Percentiles rank a stretch among this genome's conserved stretches.
Conservation (phyloP, 1,140 invertebrate genomes). For the Drosophila tristis region DNA sequence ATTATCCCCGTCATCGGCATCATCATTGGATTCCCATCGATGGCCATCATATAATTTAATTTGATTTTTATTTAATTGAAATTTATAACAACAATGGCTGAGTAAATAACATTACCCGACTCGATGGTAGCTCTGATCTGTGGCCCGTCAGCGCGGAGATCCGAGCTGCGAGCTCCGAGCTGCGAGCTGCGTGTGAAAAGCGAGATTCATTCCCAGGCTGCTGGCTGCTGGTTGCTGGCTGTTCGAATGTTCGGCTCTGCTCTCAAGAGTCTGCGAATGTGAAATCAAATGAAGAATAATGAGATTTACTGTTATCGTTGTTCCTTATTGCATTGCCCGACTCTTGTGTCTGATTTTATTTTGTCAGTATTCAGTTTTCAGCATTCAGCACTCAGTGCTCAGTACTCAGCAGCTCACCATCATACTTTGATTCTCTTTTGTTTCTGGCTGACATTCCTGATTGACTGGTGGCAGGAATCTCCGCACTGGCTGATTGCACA, state of each 20-base stretch:
- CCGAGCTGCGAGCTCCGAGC: neutral
- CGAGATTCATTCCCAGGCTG: slow-evolving; percentile 40
- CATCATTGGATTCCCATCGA: slow-evolving; percentile 22
- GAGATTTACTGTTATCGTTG: slow-evolving; percentile 65
- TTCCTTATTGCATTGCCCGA: slow-evolving; percentile 27
- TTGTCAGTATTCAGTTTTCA: slow-evolving; percentile 21
- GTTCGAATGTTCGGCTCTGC: neutral
- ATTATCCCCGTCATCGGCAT: slow-evolving; percentile 33
- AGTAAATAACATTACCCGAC: slow-evolving; percentile 42
- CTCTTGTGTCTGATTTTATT: slow-evolving; percentile 61
- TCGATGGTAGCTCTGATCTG: neutral
- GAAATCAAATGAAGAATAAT: slow-evolving; percentile 78
- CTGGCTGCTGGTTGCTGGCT: neutral
- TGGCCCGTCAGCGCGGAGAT: neutral
- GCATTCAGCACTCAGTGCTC: too few species aligned
- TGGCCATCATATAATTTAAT: slow-evolving; percentile 70
- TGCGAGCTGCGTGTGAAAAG: slow-evolving; percentile 39
- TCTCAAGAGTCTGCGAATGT: slow-evolving; percentile 54
- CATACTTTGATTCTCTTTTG: slow-evolving; percentile 31
- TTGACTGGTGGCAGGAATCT: slow-evolving; percentile 44
- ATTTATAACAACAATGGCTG: slow-evolving; percentile 73
- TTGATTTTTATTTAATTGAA: slow-evolving; percentile 78
- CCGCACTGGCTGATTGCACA: slow-evolving; percentile 9
- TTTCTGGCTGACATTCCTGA: slow-evolving; percentile 22
- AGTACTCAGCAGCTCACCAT: slow-evolving; percentile 19